Percentiles rank a stretch among this genome's conserved stretches.
These are phyloP conservation scores for Oreonectes daqikongensis DNA, from an alignment of 2,797 vertebrate genomes.

Conservation along the genomic window DNA sequence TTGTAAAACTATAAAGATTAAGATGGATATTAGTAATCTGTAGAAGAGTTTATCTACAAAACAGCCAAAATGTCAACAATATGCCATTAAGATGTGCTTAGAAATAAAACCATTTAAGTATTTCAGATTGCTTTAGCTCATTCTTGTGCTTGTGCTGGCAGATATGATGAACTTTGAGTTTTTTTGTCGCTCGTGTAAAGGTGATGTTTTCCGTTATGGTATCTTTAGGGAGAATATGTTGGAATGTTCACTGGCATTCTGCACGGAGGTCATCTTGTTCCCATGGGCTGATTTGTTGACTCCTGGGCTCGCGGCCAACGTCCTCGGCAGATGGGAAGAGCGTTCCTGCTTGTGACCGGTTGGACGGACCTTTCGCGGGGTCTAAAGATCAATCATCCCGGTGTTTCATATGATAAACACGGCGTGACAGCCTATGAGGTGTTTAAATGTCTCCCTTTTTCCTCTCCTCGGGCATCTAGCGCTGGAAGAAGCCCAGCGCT, in stretches of 20 bases:
- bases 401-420: slow-evolving; percentile 18
- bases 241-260: slow-evolving; percentile 20
- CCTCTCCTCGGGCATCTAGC: slow-evolving; percentile 30
- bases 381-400: not conserved
- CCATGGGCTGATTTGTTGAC: slow-evolving; percentile 29
- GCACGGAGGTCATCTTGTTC: slow-evolving; percentile 20
- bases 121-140: no score
- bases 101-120: not conserved
- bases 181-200: not conserved
- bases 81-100: not conserved
- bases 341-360: not conserved
- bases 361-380: not conserved
- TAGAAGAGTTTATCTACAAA: no score
- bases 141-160: not conserved
- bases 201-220: not conserved
- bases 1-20: no score
- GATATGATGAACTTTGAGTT: not conserved
- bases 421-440: not conserved
- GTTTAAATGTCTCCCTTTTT: slow-evolving; percentile 6
- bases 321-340: slow-evolving; percentile 25
- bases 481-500: slow-evolving; percentile 33
- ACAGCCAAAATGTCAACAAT: not conserved
- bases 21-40: no score
- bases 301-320: slow-evolving; percentile 24
- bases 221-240: not conserved